phyloP scores from a whole-genome alignment of 2,113 vertebrate species.

The Protobothrops flavoviridis region DNA sequence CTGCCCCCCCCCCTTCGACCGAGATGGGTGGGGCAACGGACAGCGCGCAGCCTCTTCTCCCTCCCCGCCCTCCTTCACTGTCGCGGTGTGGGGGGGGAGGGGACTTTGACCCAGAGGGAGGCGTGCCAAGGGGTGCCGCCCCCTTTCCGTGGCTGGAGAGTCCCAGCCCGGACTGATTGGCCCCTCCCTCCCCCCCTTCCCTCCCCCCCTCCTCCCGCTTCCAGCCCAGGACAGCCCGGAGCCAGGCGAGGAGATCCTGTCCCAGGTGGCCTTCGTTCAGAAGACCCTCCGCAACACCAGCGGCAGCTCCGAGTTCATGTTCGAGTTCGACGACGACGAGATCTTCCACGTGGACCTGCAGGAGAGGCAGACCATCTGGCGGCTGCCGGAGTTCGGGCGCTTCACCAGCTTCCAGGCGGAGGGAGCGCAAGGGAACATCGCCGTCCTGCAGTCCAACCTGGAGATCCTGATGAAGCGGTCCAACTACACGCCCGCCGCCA shows the following conservation, averaged over 20 bases:
- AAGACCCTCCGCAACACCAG: too few species aligned
- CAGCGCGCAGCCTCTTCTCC: too few species aligned
- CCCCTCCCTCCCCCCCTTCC: neutral
- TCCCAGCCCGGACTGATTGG: neutral
- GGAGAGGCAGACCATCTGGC: slow-evolving; percentile 44
- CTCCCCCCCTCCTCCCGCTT: neutral
- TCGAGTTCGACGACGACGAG: slow-evolving; percentile 61
- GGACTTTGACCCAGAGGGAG: neutral
- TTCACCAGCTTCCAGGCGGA: slow-evolving; percentile 52
- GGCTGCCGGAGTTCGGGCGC: slow-evolving; percentile 45
- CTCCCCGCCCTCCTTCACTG: too few species aligned
- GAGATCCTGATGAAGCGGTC: slow-evolving; percentile 33
- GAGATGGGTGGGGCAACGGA: neutral
- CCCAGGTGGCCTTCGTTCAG: neutral
- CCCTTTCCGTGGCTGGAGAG: neutral
- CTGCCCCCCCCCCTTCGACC: neutral
- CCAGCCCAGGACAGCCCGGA: neutral
- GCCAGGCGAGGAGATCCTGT: neutral
- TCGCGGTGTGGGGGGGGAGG: neutral
- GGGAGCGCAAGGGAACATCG: slow-evolving; percentile 52
- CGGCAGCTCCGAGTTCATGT: slow-evolving; percentile 37
- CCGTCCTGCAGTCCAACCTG: slow-evolving; percentile 55
- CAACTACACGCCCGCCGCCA: neutral
- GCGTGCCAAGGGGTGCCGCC: neutral
- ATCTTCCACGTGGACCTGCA: slow-evolving; percentile 54